Percentiles rank a stretch among this genome's conserved stretches.
These are phyloP conservation scores for Lithophane leautieri DNA, from an alignment of 2,888 invertebrate genomes.

Conservation along the genomic window DNA sequence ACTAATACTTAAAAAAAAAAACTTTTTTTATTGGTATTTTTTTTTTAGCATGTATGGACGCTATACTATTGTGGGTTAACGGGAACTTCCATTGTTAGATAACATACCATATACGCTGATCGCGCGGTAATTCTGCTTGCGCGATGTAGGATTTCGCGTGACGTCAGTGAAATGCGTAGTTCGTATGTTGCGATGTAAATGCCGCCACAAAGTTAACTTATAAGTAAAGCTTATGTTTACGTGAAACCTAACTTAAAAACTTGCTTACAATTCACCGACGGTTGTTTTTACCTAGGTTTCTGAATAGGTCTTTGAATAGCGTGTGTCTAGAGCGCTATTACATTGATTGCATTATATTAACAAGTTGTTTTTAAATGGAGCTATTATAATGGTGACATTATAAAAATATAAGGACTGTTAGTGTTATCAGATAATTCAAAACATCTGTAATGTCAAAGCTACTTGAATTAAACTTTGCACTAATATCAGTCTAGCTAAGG, in stretches of 20 bases:
- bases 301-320: not conserved
- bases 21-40: too few relatives aligned
- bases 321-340: not conserved
- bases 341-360: conserved; percentile 24
- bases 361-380: conserved; percentile 1
- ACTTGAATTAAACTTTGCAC: too few relatives aligned
- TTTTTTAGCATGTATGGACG: too few relatives aligned
- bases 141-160: too few relatives aligned
- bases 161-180: too few relatives aligned
- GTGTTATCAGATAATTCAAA: not conserved
- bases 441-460: not conserved
- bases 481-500: too few relatives aligned
- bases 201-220: not conserved
- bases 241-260: not conserved
- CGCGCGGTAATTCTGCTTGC: too few relatives aligned
- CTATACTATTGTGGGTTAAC: too few relatives aligned
- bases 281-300: not conserved
- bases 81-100: too few relatives aligned
- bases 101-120: too few relatives aligned
- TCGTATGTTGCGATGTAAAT: too few relatives aligned
- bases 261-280: not conserved
- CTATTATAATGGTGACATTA: not conserved
- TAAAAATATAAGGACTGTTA: not conserved
- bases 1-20: too few relatives aligned
- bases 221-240: not conserved